A percentile compares a stretch with the other conserved stretches of the same genome.
phyloP scores from a whole-genome alignment of 2,113 vertebrate species.

The Ictalurus furcatus region DNA sequence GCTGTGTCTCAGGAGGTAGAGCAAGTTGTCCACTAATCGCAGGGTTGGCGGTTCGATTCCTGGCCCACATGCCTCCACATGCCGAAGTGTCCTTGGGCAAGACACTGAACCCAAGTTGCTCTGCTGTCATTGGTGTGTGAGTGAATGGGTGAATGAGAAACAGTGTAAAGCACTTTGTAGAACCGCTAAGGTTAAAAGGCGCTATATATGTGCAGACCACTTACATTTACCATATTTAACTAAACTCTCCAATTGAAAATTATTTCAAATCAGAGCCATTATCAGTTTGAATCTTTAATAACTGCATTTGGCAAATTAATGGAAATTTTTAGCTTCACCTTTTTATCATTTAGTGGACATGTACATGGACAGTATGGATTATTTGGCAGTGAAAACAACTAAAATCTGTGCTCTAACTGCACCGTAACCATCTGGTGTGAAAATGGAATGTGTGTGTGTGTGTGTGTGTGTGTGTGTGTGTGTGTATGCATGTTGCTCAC shows the following conservation, averaged over 20 bases:
- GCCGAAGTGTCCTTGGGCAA: no score
- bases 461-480: background rate
- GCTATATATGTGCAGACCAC: no score
- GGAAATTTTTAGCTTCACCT: background rate
- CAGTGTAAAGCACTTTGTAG: no score
- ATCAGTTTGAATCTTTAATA: background rate
- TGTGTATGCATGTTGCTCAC: conserved; percentile 67
- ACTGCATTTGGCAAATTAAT: background rate
- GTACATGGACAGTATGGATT: background rate
- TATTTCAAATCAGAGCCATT: background rate
- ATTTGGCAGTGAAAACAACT: background rate
- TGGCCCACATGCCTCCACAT: no score
- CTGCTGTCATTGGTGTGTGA: no score
- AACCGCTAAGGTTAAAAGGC: no score
- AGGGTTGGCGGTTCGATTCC: no score
- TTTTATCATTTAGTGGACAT: background rate
- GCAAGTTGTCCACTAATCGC: no score
- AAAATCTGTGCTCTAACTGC: background rate
- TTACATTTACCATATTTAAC: no score
- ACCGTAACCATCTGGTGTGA: background rate
- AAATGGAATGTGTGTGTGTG: background rate
- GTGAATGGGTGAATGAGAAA: no score
- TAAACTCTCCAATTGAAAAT: background rate
- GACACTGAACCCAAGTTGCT: no score
- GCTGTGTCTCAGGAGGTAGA: no score